Base-by-base conservation (phyloP, 2,113 vertebrate species). In the Crotalus helleri region DNA sequence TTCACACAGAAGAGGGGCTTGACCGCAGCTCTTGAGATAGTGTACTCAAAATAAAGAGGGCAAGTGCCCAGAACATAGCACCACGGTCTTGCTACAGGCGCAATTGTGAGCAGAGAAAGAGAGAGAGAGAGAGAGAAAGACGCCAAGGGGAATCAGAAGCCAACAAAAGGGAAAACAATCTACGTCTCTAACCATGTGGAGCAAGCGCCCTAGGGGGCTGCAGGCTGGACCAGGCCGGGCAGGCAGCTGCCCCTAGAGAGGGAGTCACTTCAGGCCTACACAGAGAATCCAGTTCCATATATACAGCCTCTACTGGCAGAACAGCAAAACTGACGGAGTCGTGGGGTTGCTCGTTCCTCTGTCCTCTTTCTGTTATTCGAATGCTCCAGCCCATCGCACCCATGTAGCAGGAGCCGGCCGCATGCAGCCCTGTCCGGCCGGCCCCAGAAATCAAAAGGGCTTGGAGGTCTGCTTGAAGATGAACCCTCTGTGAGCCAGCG, bases 401-500 rank as follows among this genome's bases (percentile, higher is more conserved):
- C 89, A 94, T 95, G 95, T 96, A 89, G 95, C 96, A 96, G 96
- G 97, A 96, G 96, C 97, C 96, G 95, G 97, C 96, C 96, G 1
- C 97, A 96, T 97, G 97, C 97, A 97, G 96, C 97, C 97, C 97
- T 97, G 97, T 96, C 97, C 95, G 96, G 96, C 97, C 96, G 94
- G 97, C 96, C 96, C 94, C 33, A 95, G 97, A 97, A 95, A 97
- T 98, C 97, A 98, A 97, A 98, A 98, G 3, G 98, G 98, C 96
- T 98, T 98, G 90, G 98, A 98, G 91, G 98, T 98, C 97, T 98
- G 98, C 97, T 98, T 98, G 97, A 98, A 98, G 97, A 98, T 98
- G 96, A 98, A 98, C 95, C 98, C 98, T 97, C 98, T 97, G 94
- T 98, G 98, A 55, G 98, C 98, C 85, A 98, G 95, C 81, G 98